Evolutionary conservation across 1,140 invertebrate genomes (phyloP), one percentile per base, ranked within the genome.

Genomic region (Reticulitermes speratus): DNA sequence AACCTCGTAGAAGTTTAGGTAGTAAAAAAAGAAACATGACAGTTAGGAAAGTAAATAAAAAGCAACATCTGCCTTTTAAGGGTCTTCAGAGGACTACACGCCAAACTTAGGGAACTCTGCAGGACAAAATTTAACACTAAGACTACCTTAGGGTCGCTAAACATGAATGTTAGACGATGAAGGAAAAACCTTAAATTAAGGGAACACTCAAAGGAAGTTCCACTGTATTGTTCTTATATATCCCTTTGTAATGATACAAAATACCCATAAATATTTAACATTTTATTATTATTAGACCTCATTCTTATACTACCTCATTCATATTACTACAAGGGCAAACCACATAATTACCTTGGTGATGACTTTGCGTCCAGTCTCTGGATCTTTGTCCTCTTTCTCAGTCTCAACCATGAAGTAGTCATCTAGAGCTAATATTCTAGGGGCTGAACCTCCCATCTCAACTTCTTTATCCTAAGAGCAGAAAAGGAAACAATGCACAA

Each of bases 381-480:
- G 92, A 89, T 97, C 96, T 52, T 93, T 93, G 87, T 95, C 93
- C 89, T 95, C 94, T 88, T 95, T 95, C 90, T 98, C 97, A 84
- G 95, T 94, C 92, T 99, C 98, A 82, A 96, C 95, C 91, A 98
- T 96, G 89, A 98, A 99, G 91, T 99, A 99, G 92, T 99, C 98
- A 91, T 99, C 98, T 81, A 99, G 93, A 87, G 96, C 97, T 85
- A 99, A 93, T 89, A 99, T 98, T 88, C 98, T 93, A 6, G 96
- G 96, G 81, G 96, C 96, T 87, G 95, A 94, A 6, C 95, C 95
- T 83, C 96, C 95, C 91, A 95, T 94, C 88, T 95, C 94, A 21
- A 95, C 91, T 90, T 96, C 95, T 89, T 95, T 95, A 87, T 96
- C 96, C 95, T 96, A 88, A 87, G 89, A 89, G 87, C 86, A 85